Evolutionary conservation across 2,797 vertebrate species (phyloP), one percentile per base, ranked within the genome.

Genomic region (Apogon talboti): DNA sequence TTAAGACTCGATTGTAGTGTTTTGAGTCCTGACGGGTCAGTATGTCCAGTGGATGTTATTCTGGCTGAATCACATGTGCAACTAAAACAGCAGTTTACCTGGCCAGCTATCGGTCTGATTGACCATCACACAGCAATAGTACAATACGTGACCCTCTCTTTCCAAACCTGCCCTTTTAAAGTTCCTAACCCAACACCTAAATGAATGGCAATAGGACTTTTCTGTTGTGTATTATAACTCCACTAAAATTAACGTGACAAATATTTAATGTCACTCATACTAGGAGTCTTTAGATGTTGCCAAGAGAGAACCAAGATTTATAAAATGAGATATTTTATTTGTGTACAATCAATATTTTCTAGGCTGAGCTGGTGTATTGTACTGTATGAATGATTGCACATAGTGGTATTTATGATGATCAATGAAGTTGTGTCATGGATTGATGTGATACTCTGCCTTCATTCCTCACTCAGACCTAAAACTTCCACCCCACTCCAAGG

Each of bases 311-410:
- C 30, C 48, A 50, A 85, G 71, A 82, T 89, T 91, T 90, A 76
- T 91, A 79, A 89, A 81, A 84, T 42, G 24, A 86, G 57, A 90
- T 61, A 67, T 86, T 87, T 87, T 89, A 89, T 89, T 91, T 92
- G 89, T 87, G 87, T 92, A 93, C 91, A 93, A 91, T 93, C 90
- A 79, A 81, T 91, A 87, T 92, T 92, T 93, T 92, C 68, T 91
- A 88, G 85, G 67, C 82, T 85, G 83, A 89, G 80, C 62, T 90
- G 86, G 84, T 80, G 80, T 92, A 70, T 78, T 86, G 82, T 92
- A 81, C 77, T 88, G 79, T 86, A 83, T 82, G 83, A 76, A 87
- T 87, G 88, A 89, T 64, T 89, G 88, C 86, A 87, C 71, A 87
- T 85, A 56, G 69, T 75, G 73, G 65, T 87, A 89, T 91, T 91